A percentile compares a stretch with the other conserved stretches of the same genome.
Evolutionary conservation across 2,888 invertebrate species (phyloP).

Genomic region (Carcina quercana): DNA sequence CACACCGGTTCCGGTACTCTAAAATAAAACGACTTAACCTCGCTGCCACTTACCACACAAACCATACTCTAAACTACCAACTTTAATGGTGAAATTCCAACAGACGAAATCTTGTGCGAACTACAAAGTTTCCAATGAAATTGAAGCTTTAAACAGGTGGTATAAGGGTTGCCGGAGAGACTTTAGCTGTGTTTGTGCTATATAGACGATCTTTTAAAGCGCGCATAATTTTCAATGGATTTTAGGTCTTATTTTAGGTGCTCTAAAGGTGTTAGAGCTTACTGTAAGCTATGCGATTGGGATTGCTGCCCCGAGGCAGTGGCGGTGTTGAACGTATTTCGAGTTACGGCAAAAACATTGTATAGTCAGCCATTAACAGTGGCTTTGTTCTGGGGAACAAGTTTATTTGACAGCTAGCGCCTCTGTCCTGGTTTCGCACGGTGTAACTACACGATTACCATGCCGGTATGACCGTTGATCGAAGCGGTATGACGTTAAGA

Average conservation of each 20-base stretch:
- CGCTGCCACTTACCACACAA: too few relatives aligned
- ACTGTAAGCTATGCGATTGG: slow-evolving; percentile 21
- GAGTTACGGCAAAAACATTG: slow-evolving; percentile 31
- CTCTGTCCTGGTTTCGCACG: too few relatives aligned
- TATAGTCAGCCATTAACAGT: too few relatives aligned
- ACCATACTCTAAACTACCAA: slow-evolving; percentile 13
- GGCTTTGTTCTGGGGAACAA: too few relatives aligned
- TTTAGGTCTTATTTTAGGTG: slow-evolving; percentile 18
- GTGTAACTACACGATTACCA: too few relatives aligned
- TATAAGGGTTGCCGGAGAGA: too few relatives aligned
- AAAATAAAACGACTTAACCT: slow-evolving; percentile 24
- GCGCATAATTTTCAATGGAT: slow-evolving; percentile 11
- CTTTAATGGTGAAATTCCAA: slow-evolving; percentile 16
- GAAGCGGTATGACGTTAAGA: too few relatives aligned
- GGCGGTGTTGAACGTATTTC: slow-evolving; percentile 30
- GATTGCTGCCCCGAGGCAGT: slow-evolving; percentile 36
- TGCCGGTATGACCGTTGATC: too few relatives aligned
- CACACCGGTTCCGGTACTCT: slow-evolving; percentile 42
- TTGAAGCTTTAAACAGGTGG: too few relatives aligned
- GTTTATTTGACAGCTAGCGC: too few relatives aligned
- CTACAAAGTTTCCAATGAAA: too few relatives aligned
- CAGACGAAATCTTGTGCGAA: too few relatives aligned
- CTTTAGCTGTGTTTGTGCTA: neutral
- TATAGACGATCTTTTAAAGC: neutral
- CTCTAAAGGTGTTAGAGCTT: slow-evolving; percentile 24